Evolutionary conservation across 2,113 vertebrate species (phyloP).

Genomic region (Triplophysa siluroides): DNA sequence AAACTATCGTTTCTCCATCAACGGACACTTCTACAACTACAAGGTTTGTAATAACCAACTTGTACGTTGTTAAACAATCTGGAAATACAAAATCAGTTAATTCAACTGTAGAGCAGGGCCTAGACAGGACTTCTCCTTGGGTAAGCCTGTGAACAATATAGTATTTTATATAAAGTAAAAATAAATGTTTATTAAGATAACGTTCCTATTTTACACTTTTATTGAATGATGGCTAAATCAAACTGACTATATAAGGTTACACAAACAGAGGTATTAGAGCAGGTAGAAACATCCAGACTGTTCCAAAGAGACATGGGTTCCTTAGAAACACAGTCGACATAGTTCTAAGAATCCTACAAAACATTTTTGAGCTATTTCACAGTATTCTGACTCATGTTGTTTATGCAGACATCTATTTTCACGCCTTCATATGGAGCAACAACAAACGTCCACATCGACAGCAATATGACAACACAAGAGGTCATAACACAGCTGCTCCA

Average conservation of each 20-base stretch:
- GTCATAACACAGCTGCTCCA: slow-evolving; percentile 85
- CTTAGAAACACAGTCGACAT: too few species aligned
- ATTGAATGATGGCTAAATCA: too few species aligned
- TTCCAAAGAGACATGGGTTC: too few species aligned
- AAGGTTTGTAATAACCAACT: slow-evolving; percentile 70
- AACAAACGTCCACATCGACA: slow-evolving; percentile 86
- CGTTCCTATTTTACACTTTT: too few species aligned
- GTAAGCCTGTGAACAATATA: too few species aligned
- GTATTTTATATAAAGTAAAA: too few species aligned
- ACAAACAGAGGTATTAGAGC: too few species aligned
- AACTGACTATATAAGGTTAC: too few species aligned
- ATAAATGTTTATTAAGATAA: too few species aligned
- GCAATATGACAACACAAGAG: slow-evolving; percentile 84
- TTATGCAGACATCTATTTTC: slow-evolving; percentile 86
- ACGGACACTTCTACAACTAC: slow-evolving; percentile 92
- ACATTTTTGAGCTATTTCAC: not conserved
- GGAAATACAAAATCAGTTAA: not conserved
- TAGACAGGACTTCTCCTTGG: too few species aligned
- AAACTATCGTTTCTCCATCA: slow-evolving; percentile 87
- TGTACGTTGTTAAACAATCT: not conserved
- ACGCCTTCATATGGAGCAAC: slow-evolving; percentile 84
- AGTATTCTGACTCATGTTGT: not conserved
- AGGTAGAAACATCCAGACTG: too few species aligned
- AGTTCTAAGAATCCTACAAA: not conserved
- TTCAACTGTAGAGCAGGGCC: not conserved